Conservation (phyloP, 2,797 vertebrate genomes). For the Alca torda region DNA sequence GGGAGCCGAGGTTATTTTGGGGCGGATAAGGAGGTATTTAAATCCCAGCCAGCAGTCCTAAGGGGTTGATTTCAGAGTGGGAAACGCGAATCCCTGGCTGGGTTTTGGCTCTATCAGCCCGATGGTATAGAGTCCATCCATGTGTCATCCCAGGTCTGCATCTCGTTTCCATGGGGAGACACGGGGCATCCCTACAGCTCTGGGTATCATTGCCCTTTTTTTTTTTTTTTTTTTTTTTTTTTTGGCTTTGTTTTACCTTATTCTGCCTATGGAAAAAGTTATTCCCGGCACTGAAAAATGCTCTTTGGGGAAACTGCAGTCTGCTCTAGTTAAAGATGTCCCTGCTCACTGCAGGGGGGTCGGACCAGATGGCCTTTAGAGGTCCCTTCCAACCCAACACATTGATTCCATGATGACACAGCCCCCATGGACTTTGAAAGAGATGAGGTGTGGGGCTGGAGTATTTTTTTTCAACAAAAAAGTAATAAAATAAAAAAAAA, state of each 20-base stretch:
- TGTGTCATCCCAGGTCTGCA: not conserved
- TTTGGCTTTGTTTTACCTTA: not conserved
- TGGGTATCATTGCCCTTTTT: not conserved
- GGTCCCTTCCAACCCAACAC: too few relatives aligned
- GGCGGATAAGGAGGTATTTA: not conserved
- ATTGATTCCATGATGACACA: too few relatives aligned
- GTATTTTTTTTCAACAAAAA: too few relatives aligned
- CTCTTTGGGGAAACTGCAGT: not conserved
- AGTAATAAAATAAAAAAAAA: not conserved
- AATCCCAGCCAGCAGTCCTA: not conserved
- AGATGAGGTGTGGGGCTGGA: not conserved
- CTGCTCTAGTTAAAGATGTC: too few relatives aligned
- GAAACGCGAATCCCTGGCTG: rapidly evolving
- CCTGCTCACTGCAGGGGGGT: too few relatives aligned
- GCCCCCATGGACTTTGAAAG: not conserved
- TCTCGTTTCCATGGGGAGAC: not conserved
- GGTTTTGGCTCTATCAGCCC: rapidly evolving
- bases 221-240: not conserved
- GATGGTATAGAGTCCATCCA: not conserved
- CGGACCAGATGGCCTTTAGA: too few relatives aligned
- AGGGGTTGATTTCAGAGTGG: not conserved
- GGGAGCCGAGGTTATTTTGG: not conserved
- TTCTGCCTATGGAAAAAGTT: not conserved
- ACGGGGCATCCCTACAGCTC: not conserved
- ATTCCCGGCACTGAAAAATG: rapidly evolving